Conservation (phyloP, 2,888 invertebrate species). For the Idaea straminata region DNA sequence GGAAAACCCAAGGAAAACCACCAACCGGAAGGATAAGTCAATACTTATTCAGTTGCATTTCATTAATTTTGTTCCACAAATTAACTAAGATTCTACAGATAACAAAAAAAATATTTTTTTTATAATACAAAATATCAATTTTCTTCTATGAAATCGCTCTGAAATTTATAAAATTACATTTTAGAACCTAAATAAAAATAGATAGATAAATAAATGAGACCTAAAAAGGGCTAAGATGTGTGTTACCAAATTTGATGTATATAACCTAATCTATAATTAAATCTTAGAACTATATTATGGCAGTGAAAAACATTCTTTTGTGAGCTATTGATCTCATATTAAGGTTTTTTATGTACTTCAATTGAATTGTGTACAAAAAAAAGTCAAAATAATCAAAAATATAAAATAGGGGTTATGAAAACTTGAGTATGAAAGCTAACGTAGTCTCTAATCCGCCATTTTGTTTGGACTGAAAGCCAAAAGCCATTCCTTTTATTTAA, state of each 20-base stretch:
- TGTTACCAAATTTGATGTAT: constrained; percentile 26
- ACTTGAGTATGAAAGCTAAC: not conserved
- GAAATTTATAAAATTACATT: constrained; percentile 13
- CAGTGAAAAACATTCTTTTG: constrained; percentile 24
- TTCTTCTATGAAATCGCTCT: constrained; percentile 8
- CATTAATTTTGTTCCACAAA: too few species aligned
- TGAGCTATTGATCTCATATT: constrained; percentile 63
- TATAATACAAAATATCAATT: constrained; percentile 10
- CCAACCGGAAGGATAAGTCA: too few species aligned
- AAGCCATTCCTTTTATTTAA: constrained; percentile 14
- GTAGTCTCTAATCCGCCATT: not conserved
- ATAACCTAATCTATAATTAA: constrained; percentile 20
- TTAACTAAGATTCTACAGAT: too few species aligned
- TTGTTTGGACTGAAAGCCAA: constrained; percentile 32
- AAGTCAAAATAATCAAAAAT: too few species aligned
- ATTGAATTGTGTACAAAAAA: not conserved
- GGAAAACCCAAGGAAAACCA: too few species aligned
- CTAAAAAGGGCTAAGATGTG: constrained; percentile 25
- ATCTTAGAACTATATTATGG: constrained; percentile 19
- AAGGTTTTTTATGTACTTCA: constrained; percentile 28
- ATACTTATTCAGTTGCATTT: too few species aligned
- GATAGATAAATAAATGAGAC: not conserved
- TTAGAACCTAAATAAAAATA: constrained; percentile 18
- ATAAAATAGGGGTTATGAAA: not conserved
- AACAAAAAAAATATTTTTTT: too few species aligned